Conservation (phyloP, 2,113 vertebrate genomes). For the Spermophilus dauricus region DNA sequence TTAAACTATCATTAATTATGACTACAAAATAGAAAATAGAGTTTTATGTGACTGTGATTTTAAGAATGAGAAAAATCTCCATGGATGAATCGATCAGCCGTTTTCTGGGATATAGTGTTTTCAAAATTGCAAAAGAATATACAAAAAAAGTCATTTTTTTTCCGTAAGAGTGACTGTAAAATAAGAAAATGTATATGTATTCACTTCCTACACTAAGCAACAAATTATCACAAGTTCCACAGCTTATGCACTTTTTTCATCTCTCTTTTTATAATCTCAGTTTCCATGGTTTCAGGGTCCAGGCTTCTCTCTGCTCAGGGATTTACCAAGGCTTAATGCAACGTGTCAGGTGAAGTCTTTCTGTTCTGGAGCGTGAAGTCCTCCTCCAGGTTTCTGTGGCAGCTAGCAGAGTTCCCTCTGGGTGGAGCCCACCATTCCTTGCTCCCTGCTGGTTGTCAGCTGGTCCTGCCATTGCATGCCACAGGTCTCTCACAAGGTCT, state of each 20-base stretch:
- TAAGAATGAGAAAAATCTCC: not conserved
- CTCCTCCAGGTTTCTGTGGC: not conserved
- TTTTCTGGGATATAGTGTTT: not conserved
- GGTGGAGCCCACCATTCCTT: too few relatives aligned
- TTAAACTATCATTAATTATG: not conserved
- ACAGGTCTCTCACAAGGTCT: accelerated
- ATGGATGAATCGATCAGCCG: not conserved
- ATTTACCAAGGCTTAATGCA: not conserved
- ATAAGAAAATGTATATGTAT: not conserved
- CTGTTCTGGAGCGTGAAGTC: not conserved
- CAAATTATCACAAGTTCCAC: not conserved
- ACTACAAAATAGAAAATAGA: not conserved
- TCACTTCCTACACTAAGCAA: not conserved
- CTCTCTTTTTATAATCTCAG: not conserved
- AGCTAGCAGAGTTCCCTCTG: not conserved
- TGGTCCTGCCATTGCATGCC: accelerated
- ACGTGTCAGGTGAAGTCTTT: not conserved
- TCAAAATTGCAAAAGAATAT: not conserved
- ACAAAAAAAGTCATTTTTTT: not conserved
- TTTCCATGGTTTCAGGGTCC: not conserved
- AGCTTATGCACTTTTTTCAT: not conserved
- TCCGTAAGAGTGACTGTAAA: not conserved
- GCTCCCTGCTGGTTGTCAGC: not conserved
- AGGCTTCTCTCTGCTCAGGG: not conserved
- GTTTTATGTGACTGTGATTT: not conserved